phyloP scores from a whole-genome alignment of 1,140 invertebrate genomes.

The Druon quercuslanigerum region DNA sequence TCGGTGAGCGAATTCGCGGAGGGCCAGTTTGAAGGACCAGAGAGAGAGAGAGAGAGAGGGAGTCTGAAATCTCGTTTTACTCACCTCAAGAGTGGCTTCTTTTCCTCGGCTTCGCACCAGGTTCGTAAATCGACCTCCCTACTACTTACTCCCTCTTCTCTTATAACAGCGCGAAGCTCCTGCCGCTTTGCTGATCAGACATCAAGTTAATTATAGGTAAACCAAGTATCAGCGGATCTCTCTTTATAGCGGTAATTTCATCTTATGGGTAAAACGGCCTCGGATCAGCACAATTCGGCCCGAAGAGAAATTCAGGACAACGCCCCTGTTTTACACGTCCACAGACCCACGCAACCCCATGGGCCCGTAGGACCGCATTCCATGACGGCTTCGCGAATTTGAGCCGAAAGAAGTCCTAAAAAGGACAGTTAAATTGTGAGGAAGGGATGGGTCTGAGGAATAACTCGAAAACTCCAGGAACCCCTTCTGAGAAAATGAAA shows the following conservation, averaged over 20 bases:
- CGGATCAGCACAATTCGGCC: background rate
- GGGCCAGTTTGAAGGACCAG: too few species aligned
- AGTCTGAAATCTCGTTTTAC: too few species aligned
- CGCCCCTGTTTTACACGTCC: conserved; percentile 26
- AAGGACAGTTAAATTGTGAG: background rate
- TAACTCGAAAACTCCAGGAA: conserved; percentile 35
- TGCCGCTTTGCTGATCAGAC: background rate
- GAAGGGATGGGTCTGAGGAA: conserved; percentile 28
- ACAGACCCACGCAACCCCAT: conserved; percentile 37
- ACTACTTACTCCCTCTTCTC: background rate
- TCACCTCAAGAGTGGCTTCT: background rate
- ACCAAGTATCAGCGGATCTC: background rate
- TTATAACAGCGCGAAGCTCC: background rate
- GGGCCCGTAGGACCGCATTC: conserved; percentile 44
- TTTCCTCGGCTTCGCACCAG: conserved; percentile 7
- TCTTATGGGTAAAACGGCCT: background rate
- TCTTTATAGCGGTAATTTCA: background rate
- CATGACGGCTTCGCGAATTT: conserved; percentile 37
- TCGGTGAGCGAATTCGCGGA: too few species aligned
- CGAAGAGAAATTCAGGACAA: background rate
- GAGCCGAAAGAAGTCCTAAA: conserved; percentile 34
- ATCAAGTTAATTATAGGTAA: conserved; percentile 12
- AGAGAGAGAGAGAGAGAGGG: too few species aligned
- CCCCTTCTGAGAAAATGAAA: conserved; percentile 39
- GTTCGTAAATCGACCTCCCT: conserved; percentile 8